These are phyloP conservation scores for Copidosoma aretas DNA, from an alignment of 2,888 invertebrate species.

Conservation along the genomic window DNA sequence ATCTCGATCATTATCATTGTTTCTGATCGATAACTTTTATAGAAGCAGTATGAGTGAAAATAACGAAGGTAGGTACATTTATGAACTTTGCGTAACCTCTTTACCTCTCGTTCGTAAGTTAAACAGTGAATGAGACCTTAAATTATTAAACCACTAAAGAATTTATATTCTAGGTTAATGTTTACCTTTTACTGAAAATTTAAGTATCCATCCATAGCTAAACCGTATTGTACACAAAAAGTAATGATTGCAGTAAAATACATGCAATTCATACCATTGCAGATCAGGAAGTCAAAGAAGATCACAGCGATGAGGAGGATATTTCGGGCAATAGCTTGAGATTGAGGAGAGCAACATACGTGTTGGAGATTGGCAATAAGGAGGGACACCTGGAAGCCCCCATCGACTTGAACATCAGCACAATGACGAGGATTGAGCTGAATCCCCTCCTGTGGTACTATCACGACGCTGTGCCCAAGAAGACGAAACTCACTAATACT, in stretches of 20 bases:
- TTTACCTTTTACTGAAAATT: too few relatives aligned
- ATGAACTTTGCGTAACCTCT: too few relatives aligned
- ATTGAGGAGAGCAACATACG: not conserved
- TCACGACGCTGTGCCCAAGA: slow-evolving; percentile 68
- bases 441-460: slow-evolving; percentile 64
- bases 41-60: too few relatives aligned
- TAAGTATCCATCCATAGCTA: not conserved
- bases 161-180: too few relatives aligned
- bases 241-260: too few relatives aligned
- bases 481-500: slow-evolving; percentile 73
- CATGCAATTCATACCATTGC: not conserved
- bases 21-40: too few relatives aligned
- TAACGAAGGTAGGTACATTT: too few relatives aligned
- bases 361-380: not conserved
- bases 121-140: too few relatives aligned
- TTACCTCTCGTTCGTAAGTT: too few relatives aligned
- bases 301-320: not conserved
- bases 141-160: too few relatives aligned
- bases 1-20: too few relatives aligned
- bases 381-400: slow-evolving; percentile 58
- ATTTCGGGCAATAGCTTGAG: not conserved
- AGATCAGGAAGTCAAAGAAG: not conserved
- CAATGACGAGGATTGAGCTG: slow-evolving; percentile 58
- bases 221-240: too few relatives aligned
- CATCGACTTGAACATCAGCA: slow-evolving; percentile 62